These are phyloP conservation scores for Dinothrombium tinctorium DNA, from an alignment of 1,140 invertebrate genomes.

Conservation along the genomic window DNA sequence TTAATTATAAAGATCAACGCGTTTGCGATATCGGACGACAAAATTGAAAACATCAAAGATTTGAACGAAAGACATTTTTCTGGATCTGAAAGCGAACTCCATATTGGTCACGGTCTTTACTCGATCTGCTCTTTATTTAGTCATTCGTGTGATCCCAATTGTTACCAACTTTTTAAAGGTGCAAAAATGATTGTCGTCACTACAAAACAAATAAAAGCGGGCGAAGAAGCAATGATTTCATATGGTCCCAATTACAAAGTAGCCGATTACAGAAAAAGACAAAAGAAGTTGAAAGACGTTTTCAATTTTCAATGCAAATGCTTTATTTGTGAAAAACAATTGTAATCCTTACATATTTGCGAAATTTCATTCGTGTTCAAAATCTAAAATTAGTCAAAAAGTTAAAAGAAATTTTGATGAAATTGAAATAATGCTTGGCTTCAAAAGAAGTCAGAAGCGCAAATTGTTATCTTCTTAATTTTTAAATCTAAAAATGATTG, in stretches of 20 bases:
- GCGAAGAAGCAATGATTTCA: background rate
- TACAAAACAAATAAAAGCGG: background rate
- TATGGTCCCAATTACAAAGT: background rate
- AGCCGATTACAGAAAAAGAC: background rate
- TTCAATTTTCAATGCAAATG: slow-evolving; percentile 1
- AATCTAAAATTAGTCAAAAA: too few relatives aligned
- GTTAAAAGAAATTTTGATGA: too few relatives aligned
- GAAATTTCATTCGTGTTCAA: too few relatives aligned
- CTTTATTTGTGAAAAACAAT: background rate
- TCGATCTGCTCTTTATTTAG: background rate
- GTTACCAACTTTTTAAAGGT: background rate
- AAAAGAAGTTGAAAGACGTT: background rate
- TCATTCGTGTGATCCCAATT: slow-evolving; percentile 1
- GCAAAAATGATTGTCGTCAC: background rate
- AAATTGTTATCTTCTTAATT: too few relatives aligned
- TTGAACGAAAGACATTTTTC: background rate
- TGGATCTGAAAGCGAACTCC: background rate
- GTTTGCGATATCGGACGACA: background rate
- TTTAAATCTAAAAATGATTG: too few relatives aligned
- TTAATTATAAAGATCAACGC: background rate
- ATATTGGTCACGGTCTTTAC: slow-evolving; percentile 1
- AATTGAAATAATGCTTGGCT: too few relatives aligned
- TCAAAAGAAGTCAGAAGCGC: too few relatives aligned
- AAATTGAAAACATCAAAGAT: background rate
- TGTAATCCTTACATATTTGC: too few relatives aligned